Evolutionary conservation across 2,113 vertebrate species (phyloP).

Genomic region (Dipodomys spectabilis): DNA sequence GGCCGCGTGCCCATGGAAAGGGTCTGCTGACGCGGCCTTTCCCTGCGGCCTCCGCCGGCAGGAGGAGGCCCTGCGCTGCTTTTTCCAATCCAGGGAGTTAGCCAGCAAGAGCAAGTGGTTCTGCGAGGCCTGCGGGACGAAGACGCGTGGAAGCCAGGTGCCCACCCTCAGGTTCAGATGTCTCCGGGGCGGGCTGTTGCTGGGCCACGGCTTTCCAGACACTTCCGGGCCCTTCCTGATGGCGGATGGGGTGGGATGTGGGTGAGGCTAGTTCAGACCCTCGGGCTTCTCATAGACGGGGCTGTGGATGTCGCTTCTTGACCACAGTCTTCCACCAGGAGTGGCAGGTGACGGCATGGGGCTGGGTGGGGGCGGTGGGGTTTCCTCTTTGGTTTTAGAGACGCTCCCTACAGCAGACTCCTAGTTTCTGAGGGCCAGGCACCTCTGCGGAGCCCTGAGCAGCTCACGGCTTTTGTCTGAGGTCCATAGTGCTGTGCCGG

Average conservation of each 20-base stretch:
- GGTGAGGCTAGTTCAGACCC: background rate
- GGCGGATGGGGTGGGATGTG: background rate
- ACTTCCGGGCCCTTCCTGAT: no score
- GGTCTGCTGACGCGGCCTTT: background rate
- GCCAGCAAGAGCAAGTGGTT: constrained; percentile 74
- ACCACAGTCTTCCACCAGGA: background rate
- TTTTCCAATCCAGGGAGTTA: constrained; percentile 81
- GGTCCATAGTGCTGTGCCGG: background rate
- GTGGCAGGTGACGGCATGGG: background rate
- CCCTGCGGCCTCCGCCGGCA: constrained; percentile 46
- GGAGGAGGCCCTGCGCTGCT: constrained; percentile 82
- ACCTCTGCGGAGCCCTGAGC: background rate
- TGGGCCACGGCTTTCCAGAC: background rate
- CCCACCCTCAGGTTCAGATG: background rate
- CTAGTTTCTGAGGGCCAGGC: fast-evolving
- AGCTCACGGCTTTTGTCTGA: background rate
- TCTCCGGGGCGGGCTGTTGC: background rate
- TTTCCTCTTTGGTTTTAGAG: background rate
- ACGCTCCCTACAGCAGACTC: background rate
- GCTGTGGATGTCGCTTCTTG: background rate
- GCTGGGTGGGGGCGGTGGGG: background rate
- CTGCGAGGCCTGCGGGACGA: constrained; percentile 83
- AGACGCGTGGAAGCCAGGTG: constrained; percentile 82
- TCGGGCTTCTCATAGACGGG: background rate
- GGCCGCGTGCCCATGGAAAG: background rate